A percentile compares a stretch with the other conserved stretches of the same genome.
Evolutionary conservation across 2,888 invertebrate genomes (phyloP).

Genomic region (Euplagia quadripunctaria): DNA sequence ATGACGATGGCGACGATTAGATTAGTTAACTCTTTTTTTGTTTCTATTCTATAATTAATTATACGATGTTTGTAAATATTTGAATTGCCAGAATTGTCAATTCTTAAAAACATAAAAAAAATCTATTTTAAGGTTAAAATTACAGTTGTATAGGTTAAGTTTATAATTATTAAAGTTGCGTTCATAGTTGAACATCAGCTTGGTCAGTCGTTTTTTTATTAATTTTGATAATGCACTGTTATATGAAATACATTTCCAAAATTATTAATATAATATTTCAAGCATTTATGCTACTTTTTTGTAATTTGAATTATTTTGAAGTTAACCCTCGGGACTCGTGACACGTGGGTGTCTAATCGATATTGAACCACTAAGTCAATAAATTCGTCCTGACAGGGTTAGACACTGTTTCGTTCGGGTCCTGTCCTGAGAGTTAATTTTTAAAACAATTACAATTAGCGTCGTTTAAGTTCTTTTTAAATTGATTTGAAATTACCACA

Average conservation of each 20-base stretch:
- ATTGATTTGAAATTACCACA: constrained; percentile 21
- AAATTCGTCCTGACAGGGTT: background rate
- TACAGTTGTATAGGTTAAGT: constrained; percentile 29
- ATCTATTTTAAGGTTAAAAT: constrained; percentile 27
- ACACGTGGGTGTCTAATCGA: too few species aligned
- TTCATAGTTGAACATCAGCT: constrained; percentile 6
- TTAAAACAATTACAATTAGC: background rate
- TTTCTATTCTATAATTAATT: constrained; percentile 21
- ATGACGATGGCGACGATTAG: constrained; percentile 87
- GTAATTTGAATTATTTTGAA: background rate
- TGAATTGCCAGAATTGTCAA: constrained; percentile 19
- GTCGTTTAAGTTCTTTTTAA: constrained; percentile 18
- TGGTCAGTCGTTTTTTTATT: background rate
- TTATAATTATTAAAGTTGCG: constrained; percentile 20
- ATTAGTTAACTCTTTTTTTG: constrained; percentile 26
- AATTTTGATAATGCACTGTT: constrained; percentile 1
- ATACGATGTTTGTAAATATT: constrained; percentile 47
- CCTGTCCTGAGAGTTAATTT: background rate
- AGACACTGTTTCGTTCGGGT: background rate
- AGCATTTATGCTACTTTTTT: background rate
- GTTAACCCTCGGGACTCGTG: background rate
- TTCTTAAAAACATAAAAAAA: constrained; percentile 22
- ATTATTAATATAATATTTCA: background rate
- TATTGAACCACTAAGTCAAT: too few species aligned
- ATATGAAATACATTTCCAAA: constrained; percentile 3